These are phyloP conservation scores for Nomada lathburiana DNA, from an alignment of 2,888 invertebrate genomes.

Conservation along the genomic window DNA sequence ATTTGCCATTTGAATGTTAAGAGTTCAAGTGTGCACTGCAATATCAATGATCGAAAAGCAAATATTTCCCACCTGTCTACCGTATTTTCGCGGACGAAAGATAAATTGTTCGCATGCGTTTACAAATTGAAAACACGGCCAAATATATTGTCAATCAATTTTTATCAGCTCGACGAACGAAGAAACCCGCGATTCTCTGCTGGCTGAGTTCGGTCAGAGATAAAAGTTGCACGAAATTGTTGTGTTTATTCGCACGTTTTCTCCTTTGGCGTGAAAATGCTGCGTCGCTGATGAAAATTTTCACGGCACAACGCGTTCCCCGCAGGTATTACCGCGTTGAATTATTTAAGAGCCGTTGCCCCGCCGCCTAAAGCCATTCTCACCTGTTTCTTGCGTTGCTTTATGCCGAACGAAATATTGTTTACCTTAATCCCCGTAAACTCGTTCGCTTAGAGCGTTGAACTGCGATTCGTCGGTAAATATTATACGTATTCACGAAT, in stretches of 20 bases:
- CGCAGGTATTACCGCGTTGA: constrained; percentile 2
- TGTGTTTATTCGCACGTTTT: background rate
- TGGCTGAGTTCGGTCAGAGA: no score
- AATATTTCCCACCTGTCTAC: background rate
- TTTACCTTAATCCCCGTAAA: background rate
- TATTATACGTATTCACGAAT: background rate
- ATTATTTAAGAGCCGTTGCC: constrained; percentile 20
- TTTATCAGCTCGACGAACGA: no score
- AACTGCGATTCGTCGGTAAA: background rate
- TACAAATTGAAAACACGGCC: no score
- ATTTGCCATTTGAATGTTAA: background rate
- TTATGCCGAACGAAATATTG: background rate
- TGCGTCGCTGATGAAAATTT: background rate
- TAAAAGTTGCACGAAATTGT: no score
- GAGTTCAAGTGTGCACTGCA: background rate
- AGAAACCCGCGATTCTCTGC: no score
- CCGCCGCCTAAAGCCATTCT: background rate
- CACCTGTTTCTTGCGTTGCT: background rate
- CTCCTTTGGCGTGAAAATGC: background rate
- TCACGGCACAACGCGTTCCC: background rate
- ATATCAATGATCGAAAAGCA: background rate
- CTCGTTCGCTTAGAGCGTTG: background rate
- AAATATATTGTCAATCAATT: no score
- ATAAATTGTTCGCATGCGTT: background rate
- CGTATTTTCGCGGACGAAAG: background rate